Percentiles rank a stretch among this genome's conserved stretches.
Evolutionary conservation across 2,113 vertebrate species (phyloP).

Genomic region (Passerina amoena): DNA sequence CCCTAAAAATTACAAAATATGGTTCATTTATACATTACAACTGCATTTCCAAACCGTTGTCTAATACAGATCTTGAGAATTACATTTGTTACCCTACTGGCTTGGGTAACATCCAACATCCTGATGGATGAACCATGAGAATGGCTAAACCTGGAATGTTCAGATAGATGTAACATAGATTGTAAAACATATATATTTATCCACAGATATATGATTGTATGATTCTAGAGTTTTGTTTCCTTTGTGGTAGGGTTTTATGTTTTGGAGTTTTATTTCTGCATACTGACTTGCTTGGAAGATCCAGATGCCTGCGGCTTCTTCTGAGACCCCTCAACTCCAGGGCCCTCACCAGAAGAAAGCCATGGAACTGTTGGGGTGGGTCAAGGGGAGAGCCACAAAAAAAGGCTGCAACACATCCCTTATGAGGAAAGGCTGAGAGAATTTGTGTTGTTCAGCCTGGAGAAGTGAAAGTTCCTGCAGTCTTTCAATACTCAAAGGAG

Average conservation of each 20-base stretch:
- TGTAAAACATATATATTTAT: neutral
- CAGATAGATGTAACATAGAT: neutral
- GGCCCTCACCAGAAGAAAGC: neutral
- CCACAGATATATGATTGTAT: neutral
- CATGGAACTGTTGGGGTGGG: neutral
- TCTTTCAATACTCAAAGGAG: neutral
- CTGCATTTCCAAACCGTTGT: neutral
- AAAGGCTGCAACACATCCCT: neutral
- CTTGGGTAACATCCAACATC: neutral
- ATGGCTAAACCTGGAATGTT: neutral
- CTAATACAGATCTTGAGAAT: neutral
- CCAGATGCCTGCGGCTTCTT: neutral
- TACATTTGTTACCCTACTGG: neutral
- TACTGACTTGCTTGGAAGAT: neutral
- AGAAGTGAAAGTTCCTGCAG: neutral
- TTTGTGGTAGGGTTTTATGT: neutral
- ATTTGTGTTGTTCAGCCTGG: neutral
- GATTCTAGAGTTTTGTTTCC: neutral
- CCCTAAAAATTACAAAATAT: neutral
- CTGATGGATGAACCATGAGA: neutral
- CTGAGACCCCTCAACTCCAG: neutral
- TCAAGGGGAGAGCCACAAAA: neutral
- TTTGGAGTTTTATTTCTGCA: neutral
- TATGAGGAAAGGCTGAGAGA: neutral
- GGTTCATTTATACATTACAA: neutral